phyloP scores from a whole-genome alignment of 2,113 vertebrate genomes.

The Callospermophilus lateralis region DNA sequence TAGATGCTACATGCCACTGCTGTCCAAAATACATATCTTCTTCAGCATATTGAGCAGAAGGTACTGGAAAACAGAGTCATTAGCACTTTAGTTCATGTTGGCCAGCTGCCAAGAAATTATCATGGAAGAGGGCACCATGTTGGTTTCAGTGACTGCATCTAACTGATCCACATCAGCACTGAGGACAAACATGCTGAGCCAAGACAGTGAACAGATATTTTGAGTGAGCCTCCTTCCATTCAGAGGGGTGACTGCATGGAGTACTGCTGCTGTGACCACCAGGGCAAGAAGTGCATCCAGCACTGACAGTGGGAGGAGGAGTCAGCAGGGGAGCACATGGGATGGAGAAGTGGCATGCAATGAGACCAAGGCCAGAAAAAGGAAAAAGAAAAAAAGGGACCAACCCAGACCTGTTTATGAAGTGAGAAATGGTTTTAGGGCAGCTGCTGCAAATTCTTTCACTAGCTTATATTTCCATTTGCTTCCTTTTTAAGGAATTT shows the following conservation, averaged over 20 bases:
- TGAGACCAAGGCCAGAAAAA: slow-evolving; percentile 78
- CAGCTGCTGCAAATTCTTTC: slow-evolving; percentile 89
- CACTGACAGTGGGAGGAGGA: slow-evolving; percentile 5
- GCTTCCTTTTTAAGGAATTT: slow-evolving; percentile 90
- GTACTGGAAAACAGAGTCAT: neutral
- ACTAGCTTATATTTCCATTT: slow-evolving; percentile 91
- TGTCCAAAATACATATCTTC: neutral
- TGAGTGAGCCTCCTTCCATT: slow-evolving; percentile 47
- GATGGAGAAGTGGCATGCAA: slow-evolving; percentile 61
- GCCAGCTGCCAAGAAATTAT: slow-evolving; percentile 43
- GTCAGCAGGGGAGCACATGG: neutral
- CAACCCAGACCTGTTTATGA: slow-evolving; percentile 89
- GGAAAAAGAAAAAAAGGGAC: slow-evolving; percentile 49
- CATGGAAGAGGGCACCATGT: neutral
- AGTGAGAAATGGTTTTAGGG: slow-evolving; percentile 90
- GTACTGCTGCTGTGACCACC: slow-evolving; percentile 67
- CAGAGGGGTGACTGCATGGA: neutral
- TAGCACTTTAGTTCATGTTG: neutral
- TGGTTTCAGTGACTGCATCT: slow-evolving; percentile 12
- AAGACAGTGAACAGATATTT: neutral
- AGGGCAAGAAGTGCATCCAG: slow-evolving; percentile 11
- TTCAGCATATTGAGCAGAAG: neutral
- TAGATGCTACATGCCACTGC: neutral
- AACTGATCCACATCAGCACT: neutral
- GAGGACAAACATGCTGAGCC: slow-evolving; percentile 46